phyloP scores from a whole-genome alignment of 2,113 vertebrate species.

The Hypocryptadius cinnamomeus region DNA sequence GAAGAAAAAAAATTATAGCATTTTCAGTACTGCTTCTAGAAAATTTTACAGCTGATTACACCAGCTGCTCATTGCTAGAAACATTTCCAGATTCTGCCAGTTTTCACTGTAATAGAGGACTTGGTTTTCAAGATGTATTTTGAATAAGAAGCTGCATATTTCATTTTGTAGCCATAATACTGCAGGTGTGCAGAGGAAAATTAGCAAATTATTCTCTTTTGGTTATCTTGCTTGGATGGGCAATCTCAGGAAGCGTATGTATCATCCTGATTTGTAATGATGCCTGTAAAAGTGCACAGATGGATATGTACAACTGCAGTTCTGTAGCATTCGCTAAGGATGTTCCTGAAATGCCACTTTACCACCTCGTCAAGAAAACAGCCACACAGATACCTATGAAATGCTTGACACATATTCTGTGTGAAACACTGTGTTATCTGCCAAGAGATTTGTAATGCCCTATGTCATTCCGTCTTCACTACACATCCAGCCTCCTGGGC shows the following conservation, averaged over 20 bases:
- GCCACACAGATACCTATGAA: neutral
- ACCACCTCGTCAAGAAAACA: neutral
- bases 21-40: neutral
- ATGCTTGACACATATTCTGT: neutral
- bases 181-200: neutral
- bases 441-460: neutral
- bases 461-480: neutral
- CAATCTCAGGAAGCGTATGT: neutral
- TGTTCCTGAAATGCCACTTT: slow-evolving; percentile 3
- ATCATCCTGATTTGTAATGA: neutral
- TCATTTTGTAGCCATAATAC: neutral
- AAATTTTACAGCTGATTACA: neutral
- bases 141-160: neutral
- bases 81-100: neutral
- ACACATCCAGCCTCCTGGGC: neutral
- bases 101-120: neutral
- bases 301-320: neutral
- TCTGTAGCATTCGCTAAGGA: neutral
- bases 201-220: neutral
- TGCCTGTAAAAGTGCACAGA: neutral
- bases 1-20: neutral
- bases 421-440: neutral
- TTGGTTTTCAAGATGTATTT: neutral
- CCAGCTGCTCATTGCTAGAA: neutral
- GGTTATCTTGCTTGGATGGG: neutral